phyloP scores from a whole-genome alignment of 1,140 invertebrate genomes.

The Cotesia vestalis region DNA sequence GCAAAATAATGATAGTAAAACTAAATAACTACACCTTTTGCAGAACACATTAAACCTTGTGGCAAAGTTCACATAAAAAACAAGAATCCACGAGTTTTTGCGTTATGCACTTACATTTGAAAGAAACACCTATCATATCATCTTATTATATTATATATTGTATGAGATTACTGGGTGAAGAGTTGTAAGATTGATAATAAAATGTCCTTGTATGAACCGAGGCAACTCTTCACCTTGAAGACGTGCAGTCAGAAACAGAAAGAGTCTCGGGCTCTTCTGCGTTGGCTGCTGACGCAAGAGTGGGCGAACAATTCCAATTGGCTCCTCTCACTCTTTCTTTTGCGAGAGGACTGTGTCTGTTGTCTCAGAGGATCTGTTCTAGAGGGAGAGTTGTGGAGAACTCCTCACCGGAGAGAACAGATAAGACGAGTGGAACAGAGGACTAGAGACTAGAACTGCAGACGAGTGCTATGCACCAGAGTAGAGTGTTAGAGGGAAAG shows the following conservation, averaged over 20 bases:
- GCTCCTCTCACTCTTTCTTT: slow-evolving; percentile 2
- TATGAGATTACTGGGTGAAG: neutral
- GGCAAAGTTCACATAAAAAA: no score
- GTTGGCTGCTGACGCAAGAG: slow-evolving; percentile 33
- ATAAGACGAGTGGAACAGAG: slow-evolving; percentile 30
- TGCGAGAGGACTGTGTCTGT: neutral
- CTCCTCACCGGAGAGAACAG: neutral
- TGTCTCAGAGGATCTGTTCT: neutral
- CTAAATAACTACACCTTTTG: no score
- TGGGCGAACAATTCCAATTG: slow-evolving; percentile 31
- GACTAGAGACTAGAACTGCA: no score
- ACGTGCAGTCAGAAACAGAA: neutral
- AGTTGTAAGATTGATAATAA: slow-evolving; percentile 7
- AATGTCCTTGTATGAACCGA: slow-evolving; percentile 15
- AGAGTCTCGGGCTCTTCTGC: slow-evolving; percentile 14
- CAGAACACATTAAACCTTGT: no score
- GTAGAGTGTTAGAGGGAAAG: slow-evolving; percentile 27
- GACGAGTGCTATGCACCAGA: neutral
- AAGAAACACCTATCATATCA: no score
- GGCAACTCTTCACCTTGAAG: slow-evolving; percentile 16
- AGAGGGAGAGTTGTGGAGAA: no score
- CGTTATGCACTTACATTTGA: no score
- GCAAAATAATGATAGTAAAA: no score
- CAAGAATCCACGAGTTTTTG: no score
- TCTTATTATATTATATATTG: no score